These are phyloP conservation scores for Danio kyathit DNA, from an alignment of 2,797 vertebrate genomes.

Conservation along the genomic window DNA sequence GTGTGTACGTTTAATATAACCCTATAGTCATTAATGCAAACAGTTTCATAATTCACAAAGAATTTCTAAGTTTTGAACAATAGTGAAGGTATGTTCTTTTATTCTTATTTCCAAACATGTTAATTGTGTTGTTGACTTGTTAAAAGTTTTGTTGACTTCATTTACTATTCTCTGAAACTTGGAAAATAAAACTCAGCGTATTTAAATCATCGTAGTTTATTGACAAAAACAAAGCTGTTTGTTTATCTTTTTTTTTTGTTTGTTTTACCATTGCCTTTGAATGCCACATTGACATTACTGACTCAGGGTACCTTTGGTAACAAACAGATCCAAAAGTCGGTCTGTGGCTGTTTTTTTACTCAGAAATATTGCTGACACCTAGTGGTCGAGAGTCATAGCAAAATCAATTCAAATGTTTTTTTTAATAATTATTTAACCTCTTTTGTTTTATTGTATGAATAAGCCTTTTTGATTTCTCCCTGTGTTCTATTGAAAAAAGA, in stretches of 20 bases:
- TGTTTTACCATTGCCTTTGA: not conserved
- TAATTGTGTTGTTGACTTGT: too few species aligned
- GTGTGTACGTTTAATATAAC: too few species aligned
- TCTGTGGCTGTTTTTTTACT: not conserved
- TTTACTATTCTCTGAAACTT: slow-evolving; percentile 18
- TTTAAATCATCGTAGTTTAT: not conserved
- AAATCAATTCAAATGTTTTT: not conserved
- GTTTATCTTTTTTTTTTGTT: too few species aligned
- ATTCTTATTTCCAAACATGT: not conserved
- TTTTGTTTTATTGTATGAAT: not conserved
- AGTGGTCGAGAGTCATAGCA: slow-evolving; percentile 24
- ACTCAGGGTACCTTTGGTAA: slow-evolving; percentile 8
- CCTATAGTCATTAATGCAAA: too few species aligned
- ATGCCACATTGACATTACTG: not conserved
- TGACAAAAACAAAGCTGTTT: not conserved
- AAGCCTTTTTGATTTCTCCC: not conserved
- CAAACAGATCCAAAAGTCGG: not conserved
- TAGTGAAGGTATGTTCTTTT: not conserved
- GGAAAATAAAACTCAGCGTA: not conserved
- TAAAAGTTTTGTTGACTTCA: not conserved
- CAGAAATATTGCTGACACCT: slow-evolving; percentile 48
- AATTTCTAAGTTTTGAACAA: too few species aligned
- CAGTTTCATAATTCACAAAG: too few species aligned
- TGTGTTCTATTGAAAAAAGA: not conserved
- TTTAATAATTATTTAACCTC: not conserved